phyloP scores from a whole-genome alignment of 64 coral and sea anemone genomes.

The Anthopleura sola region DNA sequence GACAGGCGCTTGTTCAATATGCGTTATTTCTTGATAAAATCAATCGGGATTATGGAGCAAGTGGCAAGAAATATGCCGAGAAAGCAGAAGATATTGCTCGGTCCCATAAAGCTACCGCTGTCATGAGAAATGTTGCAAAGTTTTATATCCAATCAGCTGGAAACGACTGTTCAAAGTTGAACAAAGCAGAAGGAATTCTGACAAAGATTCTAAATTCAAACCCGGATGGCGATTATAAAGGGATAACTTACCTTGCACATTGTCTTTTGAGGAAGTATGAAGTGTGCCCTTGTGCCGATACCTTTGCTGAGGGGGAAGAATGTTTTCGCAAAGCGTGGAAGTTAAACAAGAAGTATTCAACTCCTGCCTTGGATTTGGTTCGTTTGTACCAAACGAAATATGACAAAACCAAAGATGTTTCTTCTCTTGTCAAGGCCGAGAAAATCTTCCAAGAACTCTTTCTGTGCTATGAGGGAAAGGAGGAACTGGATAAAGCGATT shows the following conservation, averaged over 20 bases:
- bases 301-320: neutral
- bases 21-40: neutral
- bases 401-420: neutral
- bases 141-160: neutral
- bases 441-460: neutral
- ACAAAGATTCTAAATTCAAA: neutral
- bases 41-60: neutral
- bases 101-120: neutral
- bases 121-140: neutral
- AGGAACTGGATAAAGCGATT: neutral
- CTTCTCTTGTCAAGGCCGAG: neutral
- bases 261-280: neutral
- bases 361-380: neutral
- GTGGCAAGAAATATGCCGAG: neutral
- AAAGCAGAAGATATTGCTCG: neutral
- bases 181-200: neutral
- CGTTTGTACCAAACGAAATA: neutral
- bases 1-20: neutral
- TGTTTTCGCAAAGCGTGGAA: neutral
- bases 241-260: neutral
- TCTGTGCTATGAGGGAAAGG: neutral
- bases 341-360: neutral
- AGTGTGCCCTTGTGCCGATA: neutral
- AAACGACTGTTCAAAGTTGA: neutral
- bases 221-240: neutral